Base-by-base conservation (phyloP, 2,113 vertebrate genomes). In the Gasterosteus aculeatus region DNA sequence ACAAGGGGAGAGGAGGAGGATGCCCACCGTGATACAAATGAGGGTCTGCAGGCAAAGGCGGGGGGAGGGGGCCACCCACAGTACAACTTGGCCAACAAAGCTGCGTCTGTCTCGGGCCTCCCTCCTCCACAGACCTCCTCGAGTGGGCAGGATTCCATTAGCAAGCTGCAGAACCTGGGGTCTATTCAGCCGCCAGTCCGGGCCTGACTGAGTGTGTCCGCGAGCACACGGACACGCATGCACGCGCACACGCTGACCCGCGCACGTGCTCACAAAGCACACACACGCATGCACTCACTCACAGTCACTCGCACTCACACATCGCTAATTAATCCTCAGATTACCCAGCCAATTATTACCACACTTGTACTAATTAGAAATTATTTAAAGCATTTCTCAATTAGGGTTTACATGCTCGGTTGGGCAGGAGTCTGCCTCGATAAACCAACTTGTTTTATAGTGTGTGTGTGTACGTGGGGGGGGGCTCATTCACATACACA, bases 1-100 rank as follows among this genome's bases (percentile, higher is more conserved):
- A 86, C 71, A 81, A 76, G 75, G 79, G 86, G 59, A 82, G 68
- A 85, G 84, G 71, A 85, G 85, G 81, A 77, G 84, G 93, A 91
- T 95, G 95, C 95, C 96, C 95, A 95, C 94, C 93, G 93, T 91
- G 94, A 95, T 96, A 97, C 95, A 96, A 97, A 97, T 94, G 95
- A 94, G 94, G 94, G 94, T 96, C 94, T 96, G 92, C 87, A 80
- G 85, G 89, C 75, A 75, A 86, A 35, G 33, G 33, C 3, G 33
- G 33, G 85, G 86, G 92, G 96, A 35, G 33, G 87, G 92, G 96
- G 94, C 95, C 96, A 96, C 96, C 96, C 97, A 97, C 95, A 92
- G 96, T 94, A 96, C 91, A 88, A 92, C 92, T 93, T 88, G 87
- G 89, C 90, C 95, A 96, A 97, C 97, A 98, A 98, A 96, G 95